These are phyloP conservation scores for Leptestheria dahalacensis DNA, from an alignment of 1,140 invertebrate species.

Conservation along the genomic window DNA sequence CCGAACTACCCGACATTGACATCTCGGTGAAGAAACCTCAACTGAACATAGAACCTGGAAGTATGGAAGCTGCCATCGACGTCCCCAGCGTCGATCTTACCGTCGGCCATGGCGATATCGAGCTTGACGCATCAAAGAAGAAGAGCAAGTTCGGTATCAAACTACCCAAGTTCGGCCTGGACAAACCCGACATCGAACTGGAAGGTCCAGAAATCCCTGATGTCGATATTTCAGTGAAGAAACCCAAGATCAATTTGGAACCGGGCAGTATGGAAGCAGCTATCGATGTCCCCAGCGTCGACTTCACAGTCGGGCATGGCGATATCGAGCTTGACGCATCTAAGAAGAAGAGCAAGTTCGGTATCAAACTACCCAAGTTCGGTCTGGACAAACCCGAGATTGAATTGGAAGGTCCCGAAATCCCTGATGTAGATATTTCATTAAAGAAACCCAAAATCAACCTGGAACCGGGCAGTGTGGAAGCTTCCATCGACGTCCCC, in stretches of 20 bases:
- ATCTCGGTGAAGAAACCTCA: not conserved
- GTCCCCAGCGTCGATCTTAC: not conserved
- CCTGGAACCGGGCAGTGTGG: no score
- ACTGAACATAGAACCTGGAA: not conserved
- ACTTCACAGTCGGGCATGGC: not conserved
- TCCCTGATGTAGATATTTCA: not conserved
- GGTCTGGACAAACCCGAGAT: not conserved
- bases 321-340: not conserved
- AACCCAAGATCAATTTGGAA: not conserved
- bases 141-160: not conserved
- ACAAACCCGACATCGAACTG: not conserved
- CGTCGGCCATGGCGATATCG: not conserved
- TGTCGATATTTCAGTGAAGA: not conserved
- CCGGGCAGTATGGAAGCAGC: not conserved
- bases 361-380: constrained; percentile 10
- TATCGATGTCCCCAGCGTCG: not conserved
- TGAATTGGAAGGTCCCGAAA: not conserved
- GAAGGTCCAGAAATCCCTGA: not conserved
- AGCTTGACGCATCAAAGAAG: not conserved
- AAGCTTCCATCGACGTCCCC: not conserved
- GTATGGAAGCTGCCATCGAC: not conserved
- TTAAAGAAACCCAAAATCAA: no score
- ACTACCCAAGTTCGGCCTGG: constrained; percentile 7
- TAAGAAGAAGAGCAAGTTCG: constrained; percentile 7
- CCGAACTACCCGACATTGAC: not conserved